A percentile compares a stretch with the other conserved stretches of the same genome.
Evolutionary conservation across 2,888 invertebrate species (phyloP).

Genomic region (Abrostola tripartita): DNA sequence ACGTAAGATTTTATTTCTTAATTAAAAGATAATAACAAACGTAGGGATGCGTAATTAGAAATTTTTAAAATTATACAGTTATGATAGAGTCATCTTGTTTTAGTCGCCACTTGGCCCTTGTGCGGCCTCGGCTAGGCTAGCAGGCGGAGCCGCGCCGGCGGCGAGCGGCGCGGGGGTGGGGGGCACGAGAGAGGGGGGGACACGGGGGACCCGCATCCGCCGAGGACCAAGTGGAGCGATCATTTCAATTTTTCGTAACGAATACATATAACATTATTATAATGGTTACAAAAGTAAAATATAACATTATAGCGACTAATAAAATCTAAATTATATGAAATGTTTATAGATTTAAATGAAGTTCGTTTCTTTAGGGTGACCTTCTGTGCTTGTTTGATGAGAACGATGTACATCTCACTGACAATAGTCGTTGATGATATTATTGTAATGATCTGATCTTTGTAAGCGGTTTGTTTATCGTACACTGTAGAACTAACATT

Average conservation of each 20-base stretch:
- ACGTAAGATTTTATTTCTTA: conserved; percentile 88
- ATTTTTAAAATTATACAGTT: conserved; percentile 89
- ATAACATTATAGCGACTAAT: conserved; percentile 88
- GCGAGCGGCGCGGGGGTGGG: conserved; percentile 30
- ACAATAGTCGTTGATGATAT: conserved; percentile 82
- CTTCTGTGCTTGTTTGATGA: conserved; percentile 84
- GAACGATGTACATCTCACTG: conserved; percentile 79
- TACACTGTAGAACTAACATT: conserved; percentile 87
- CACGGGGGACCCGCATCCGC: conserved; percentile 37
- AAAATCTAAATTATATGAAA: conserved; percentile 88
- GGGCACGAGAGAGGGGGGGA: conserved; percentile 6
- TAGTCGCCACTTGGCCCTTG: conserved; percentile 74
- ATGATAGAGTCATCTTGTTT: conserved; percentile 85
- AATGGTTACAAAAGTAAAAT: conserved; percentile 88
- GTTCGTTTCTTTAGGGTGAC: conserved; percentile 86
- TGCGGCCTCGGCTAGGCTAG: conserved; percentile 48
- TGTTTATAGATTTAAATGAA: conserved; percentile 88
- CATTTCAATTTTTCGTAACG: conserved; percentile 86
- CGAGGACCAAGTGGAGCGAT: conserved; percentile 73
- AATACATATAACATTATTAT: conserved; percentile 88
- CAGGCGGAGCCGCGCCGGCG: conserved; percentile 24
- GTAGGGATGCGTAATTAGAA: conserved; percentile 88
- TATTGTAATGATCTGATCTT: conserved; percentile 80
- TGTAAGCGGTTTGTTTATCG: conserved; percentile 83
- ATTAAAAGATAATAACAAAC: conserved; percentile 88